Base-by-base conservation (phyloP, 2,113 vertebrate genomes). In the Bufo bufo region DNA sequence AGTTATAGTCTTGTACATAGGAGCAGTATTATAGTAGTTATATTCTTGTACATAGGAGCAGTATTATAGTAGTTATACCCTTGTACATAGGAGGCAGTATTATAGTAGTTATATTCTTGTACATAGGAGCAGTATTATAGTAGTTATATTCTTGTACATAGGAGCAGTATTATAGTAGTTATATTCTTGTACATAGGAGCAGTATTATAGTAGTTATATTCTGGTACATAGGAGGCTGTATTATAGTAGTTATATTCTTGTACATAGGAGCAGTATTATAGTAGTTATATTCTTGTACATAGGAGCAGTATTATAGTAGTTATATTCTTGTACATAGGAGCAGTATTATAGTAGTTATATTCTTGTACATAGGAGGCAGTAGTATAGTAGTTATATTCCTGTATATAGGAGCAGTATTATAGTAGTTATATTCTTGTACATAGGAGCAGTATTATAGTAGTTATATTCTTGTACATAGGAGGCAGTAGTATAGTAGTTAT, bases 311-410 rank as follows among this genome's bases (percentile, higher is more conserved):
- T 65, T 65, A 65, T 65, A 65, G 63, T n/a, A 65, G 20, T 65
- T 65, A 65, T 65, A 65, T n/a, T 65, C 63, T 65, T 65, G 63
- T 61, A 61, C 7, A 61, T 61, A 17, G 59, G 59, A 17, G 3
- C 59, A 65, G 17, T 65, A 72, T 45, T 72, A 72, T 72, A 72
- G 13, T 72, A 72, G 71, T 72, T 72, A 72, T 72, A 72, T 72
- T 72, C 71, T 47, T 45, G 71, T 72, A 72, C 8, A 72, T 72
- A 72, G 71, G 71, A 45, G 33, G 69, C 33, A 72, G 71, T 72
- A 72, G 17, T 72, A 71, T 71, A 71, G 66, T 71, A 71, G 63
- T 66, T 66, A 66, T 66, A 66, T 66, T 66, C 63, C 23, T 66
- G 63, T 66, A 66, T 1, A 9, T 66, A 66, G n/a, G 20, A 2